Percentiles rank a stretch among this genome's conserved stretches.
phyloP scores from a whole-genome alignment of 2,888 invertebrate genomes.

The Acanthoscelides obtectus region DNA sequence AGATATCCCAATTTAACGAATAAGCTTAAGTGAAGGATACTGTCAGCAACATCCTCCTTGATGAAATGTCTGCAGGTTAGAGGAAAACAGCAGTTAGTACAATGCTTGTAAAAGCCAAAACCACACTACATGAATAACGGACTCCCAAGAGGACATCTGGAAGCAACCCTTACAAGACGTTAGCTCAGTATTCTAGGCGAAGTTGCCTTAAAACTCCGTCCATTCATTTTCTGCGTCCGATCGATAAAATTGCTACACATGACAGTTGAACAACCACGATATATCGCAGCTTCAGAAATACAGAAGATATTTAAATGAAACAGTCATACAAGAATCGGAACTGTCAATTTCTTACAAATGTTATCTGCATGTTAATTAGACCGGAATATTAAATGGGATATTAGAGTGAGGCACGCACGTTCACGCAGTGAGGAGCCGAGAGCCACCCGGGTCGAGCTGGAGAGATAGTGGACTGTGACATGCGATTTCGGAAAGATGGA shows the following conservation, averaged over 20 bases:
- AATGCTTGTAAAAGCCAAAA: too few species aligned
- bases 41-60: too few species aligned
- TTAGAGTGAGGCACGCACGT: conserved; percentile 20
- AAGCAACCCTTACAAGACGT: too few species aligned
- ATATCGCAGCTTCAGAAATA: neutral
- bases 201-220: too few species aligned
- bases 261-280: neutral
- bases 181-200: too few species aligned
- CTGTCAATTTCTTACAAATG: conserved; percentile 23
- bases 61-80: too few species aligned
- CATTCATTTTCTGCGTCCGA: too few species aligned
- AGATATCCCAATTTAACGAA: too few species aligned
- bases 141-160: too few species aligned
- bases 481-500: conserved; percentile 3
- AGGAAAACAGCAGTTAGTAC: too few species aligned
- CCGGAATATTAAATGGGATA: conserved; percentile 22
- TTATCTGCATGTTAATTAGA: conserved; percentile 25
- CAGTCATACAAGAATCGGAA: conserved; percentile 10
- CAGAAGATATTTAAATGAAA: conserved; percentile 11
- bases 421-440: neutral
- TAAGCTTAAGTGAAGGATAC: too few species aligned
- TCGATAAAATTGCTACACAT: neutral
- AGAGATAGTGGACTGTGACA: conserved; percentile 14
- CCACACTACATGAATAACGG: too few species aligned
- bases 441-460: neutral